Conservation (phyloP, 2,113 vertebrate species). For the Balaeniceps rex region DNA sequence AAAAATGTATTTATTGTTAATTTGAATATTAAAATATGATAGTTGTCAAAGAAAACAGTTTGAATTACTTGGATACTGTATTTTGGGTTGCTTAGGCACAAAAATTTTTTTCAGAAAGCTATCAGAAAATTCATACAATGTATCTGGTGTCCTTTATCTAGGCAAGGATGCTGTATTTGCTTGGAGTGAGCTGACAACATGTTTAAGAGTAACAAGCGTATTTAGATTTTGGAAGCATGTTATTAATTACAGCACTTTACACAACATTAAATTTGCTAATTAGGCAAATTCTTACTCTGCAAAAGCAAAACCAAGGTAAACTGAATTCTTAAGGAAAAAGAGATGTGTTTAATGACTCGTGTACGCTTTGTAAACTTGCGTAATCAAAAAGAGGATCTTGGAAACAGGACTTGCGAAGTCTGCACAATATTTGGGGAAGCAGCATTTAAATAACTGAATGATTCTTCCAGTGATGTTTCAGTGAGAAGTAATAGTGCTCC, state of each 20-base stretch:
- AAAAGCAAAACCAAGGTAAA: background rate
- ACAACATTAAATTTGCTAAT: background rate
- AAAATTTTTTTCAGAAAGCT: background rate
- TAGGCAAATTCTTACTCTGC: background rate
- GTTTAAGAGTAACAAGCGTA: background rate
- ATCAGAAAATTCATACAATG: background rate
- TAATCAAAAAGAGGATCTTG: conserved; percentile 47
- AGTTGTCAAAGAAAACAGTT: background rate
- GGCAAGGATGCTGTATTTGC: background rate
- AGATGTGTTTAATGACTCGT: background rate
- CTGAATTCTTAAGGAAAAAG: background rate
- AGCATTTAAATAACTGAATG: conserved; percentile 14
- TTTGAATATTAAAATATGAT: background rate
- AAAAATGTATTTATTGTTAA: background rate
- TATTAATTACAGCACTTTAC: background rate
- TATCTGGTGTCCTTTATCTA: background rate
- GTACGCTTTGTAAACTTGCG: background rate
- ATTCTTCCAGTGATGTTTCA: background rate
- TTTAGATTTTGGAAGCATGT: background rate
- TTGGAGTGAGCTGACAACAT: background rate
- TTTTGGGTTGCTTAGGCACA: background rate
- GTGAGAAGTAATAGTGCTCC: background rate
- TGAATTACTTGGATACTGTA: background rate
- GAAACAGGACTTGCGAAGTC: background rate
- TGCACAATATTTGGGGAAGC: conserved; percentile 38